Evolutionary conservation across 2,888 invertebrate genomes (phyloP), one percentile per base, ranked within the genome.

Genomic region (Ernsta delagoae): DNA sequence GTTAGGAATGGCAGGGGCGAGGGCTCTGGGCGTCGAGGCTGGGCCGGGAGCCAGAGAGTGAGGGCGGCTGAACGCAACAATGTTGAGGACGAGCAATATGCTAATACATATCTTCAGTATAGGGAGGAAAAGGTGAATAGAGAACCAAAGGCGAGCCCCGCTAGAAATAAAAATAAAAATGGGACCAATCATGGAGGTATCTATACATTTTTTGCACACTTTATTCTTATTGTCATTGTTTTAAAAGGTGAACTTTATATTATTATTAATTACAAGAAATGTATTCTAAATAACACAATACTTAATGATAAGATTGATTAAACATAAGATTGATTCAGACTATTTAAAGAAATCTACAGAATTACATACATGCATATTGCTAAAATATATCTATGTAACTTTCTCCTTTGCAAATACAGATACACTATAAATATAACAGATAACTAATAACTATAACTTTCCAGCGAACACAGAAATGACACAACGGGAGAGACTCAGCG

Each of bases 401-500:
- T 24, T 24, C 24, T 24, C 3, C 24, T 24, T 24, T 3, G 3
- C 24, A 24, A 1, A 24, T 24, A 24, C 1, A 24, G 1, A 24
- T 24, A 24, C 24, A 24, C 24, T 24, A 24, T 24, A 24, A 24
- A 24, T 39, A 0, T 39, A 39, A 4, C 5, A 39, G n/a, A 45
- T 4, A 9, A 7, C 7, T 50, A 16, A 50, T 50, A 7, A 6
- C 16, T 50, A 7, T 50, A 7, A 50, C 16, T 50, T 50, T 7
- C 16, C 31, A 54, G 54, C 54, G 4, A 54, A 54, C 78, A 94
- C 94, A 74, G 94, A 94, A 72, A 94, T 96, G 77, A 96, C 96
- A n/a, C 97, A 98, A 86, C 94, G 97, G 61, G 98, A 98, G 82
- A 95, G 97, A 65, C 94, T 99, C 24, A 96, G 96, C 11, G 96